phyloP scores from a whole-genome alignment of 1,140 invertebrate species.

The Drosophila tristis region DNA sequence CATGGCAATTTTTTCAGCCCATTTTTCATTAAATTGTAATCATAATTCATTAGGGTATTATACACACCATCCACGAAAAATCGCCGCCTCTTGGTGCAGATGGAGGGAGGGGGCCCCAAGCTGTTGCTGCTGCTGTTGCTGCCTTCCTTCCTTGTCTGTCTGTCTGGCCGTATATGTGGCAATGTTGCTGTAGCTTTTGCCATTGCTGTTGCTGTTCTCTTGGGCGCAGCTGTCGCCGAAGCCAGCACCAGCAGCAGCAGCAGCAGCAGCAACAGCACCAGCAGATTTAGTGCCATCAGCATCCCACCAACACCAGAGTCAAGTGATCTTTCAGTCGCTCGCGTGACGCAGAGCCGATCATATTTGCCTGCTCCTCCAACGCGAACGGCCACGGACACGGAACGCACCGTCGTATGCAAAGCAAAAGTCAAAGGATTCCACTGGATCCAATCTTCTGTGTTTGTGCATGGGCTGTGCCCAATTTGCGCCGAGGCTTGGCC shows the following conservation, averaged over 20 bases:
- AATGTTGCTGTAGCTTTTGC: constrained; percentile 10
- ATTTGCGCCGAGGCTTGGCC: constrained; percentile 55
- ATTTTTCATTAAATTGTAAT: constrained; percentile 81
- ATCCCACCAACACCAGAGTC: constrained; percentile 36
- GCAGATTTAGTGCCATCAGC: constrained; percentile 31
- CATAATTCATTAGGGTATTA: constrained; percentile 75
- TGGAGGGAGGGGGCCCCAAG: constrained; percentile 24
- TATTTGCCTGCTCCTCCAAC: constrained; percentile 63
- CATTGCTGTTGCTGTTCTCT: constrained; percentile 13
- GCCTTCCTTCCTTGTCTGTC: too few relatives aligned
- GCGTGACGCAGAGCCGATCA: constrained; percentile 62
- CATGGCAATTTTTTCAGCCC: constrained; percentile 52
- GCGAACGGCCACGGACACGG: constrained; percentile 7
- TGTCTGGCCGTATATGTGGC: too few relatives aligned
- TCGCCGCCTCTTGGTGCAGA: constrained; percentile 35
- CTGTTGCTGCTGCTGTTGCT: constrained; percentile 14
- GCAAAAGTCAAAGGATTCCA: constrained; percentile 40
- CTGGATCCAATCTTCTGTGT: constrained; percentile 11
- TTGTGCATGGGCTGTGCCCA: neutral
- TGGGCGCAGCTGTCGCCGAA: constrained; percentile 22
- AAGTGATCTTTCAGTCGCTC: constrained; percentile 65
- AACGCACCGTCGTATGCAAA: constrained; percentile 17
- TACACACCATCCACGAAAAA: constrained; percentile 32
- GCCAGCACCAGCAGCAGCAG: neutral
- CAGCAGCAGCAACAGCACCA: constrained; percentile 39